Conservation (phyloP, 2,113 vertebrate species). For the Myotis yumanensis region DNA sequence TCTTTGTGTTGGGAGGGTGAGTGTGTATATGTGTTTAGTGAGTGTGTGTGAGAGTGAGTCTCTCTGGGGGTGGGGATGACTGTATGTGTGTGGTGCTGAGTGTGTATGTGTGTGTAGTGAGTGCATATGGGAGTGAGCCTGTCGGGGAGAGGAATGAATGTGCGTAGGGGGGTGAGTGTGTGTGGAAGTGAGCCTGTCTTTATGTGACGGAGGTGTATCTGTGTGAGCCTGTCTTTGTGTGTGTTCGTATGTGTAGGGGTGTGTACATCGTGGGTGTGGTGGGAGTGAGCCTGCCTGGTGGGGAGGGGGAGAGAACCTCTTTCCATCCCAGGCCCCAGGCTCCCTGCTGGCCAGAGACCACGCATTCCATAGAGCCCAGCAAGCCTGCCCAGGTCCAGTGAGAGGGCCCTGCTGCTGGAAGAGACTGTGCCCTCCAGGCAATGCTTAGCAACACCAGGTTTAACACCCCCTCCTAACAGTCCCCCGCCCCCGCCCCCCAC, state of each 20-base stretch:
- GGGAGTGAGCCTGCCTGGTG: neutral
- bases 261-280: neutral
- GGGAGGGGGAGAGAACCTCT: neutral
- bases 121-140: neutral
- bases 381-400: conserved; percentile 31
- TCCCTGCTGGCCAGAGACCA: conserved; percentile 40
- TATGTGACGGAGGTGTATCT: neutral
- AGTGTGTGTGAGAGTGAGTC: neutral
- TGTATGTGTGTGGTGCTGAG: neutral
- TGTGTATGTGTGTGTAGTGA: neutral
- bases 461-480: neutral
- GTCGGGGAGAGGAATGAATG: neutral
- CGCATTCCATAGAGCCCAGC: neutral
- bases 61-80: no score
- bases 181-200: neutral
- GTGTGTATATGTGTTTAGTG: neutral
- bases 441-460: neutral
- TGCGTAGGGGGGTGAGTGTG: neutral
- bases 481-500: no score
- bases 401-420: conserved; percentile 51
- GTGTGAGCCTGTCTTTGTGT: neutral
- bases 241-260: neutral
- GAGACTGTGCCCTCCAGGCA: neutral
- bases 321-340: neutral
- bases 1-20: neutral